Evolutionary conservation across 2,888 invertebrate species (phyloP).

Genomic region (Oscheius onirici): DNA sequence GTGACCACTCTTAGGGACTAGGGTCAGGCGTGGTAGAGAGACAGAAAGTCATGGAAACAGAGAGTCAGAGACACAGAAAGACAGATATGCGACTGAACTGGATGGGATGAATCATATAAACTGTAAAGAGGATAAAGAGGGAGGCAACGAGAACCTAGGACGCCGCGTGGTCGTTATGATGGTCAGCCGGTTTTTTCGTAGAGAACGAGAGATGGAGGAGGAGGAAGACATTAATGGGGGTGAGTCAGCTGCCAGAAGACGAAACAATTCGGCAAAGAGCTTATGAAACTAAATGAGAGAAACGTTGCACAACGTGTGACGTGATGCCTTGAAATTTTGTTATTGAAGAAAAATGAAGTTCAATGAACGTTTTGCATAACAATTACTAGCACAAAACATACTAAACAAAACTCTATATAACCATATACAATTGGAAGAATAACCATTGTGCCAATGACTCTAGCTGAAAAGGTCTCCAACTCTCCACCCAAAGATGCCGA

Average conservation of each 20-base stretch:
- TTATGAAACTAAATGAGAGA: background rate
- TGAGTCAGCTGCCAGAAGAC: background rate
- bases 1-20: background rate
- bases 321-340: too few species aligned
- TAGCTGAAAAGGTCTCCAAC: too few species aligned
- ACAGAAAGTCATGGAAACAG: background rate
- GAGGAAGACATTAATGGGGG: background rate
- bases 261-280: conserved; percentile 1
- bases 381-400: too few species aligned
- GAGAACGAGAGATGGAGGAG: background rate
- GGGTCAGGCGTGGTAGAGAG: background rate
- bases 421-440: too few species aligned
- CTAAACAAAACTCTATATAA: too few species aligned
- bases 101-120: background rate
- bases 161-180: too few species aligned
- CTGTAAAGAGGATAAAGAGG: background rate
- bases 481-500: too few species aligned
- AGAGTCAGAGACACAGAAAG: background rate
- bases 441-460: too few species aligned
- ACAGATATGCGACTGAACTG: background rate
- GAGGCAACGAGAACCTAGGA: background rate
- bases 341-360: too few species aligned
- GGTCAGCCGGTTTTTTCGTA: too few species aligned
- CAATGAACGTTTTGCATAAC: too few species aligned
- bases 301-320: too few species aligned